Base-by-base conservation (phyloP, 2,797 vertebrate genomes). In the Mormyrus hasselquistii region DNA sequence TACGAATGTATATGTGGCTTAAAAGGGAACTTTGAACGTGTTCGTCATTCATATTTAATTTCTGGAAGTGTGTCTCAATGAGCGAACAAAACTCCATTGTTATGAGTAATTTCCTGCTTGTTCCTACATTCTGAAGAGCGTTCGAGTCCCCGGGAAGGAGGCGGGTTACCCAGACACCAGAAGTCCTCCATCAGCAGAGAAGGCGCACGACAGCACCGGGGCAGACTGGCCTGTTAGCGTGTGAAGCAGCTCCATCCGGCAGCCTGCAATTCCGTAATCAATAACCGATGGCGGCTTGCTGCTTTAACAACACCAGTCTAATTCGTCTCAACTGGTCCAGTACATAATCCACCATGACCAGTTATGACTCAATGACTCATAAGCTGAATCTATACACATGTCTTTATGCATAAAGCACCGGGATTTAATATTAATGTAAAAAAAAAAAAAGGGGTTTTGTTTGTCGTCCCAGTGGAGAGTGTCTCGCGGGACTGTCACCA, bases 121-220 rank as follows among this genome's bases (percentile, higher is more conserved):
- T 22, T 44, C 16, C 38, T 82, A 47, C 41, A 82, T 82, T 47
- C 47, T 16, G n/a, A 50, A 52, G 82, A 50, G 22, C 8, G 49
- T 44, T 12, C 52, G n/a, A 29, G 9, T 52, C 22, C n/a, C 9
- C 1, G 4, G 44, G 47, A 2, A 38, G 34, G 69, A 14, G 34
- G 22, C 0, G n/a, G n/a, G 3, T 97, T 95, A 98, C 97, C 97
- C 98, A 0, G 97, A 97, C 85, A 96, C 95, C 0, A 98, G 86
- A 92, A 96, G 93, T 89, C 96, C 94, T 49, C 97, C 97, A 47
- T 99, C 96, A 53, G 92, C 94, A 0, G 98, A 98, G 93, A 98
- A 97, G 0, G 96, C 95, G 93, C 97, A 98, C 50, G 96, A 95
- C 91, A 98, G 94, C 90, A 98, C 96, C 0, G 97, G 97, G 90